Conservation (phyloP, 2,888 invertebrate species). For the Euzophera pinguis region DNA sequence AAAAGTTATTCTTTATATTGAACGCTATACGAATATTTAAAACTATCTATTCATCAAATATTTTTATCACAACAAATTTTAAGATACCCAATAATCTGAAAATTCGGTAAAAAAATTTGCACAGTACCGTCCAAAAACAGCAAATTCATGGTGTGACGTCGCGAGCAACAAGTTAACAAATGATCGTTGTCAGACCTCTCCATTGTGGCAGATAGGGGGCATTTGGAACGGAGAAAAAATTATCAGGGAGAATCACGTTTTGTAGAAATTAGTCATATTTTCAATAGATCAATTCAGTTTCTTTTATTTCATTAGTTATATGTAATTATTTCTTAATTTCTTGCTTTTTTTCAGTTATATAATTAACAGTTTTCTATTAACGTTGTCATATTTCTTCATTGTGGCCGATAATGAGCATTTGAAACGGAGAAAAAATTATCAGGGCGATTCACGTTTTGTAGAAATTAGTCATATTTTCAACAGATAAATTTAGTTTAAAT, state of each 20-base stretch:
- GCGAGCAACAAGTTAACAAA: slow-evolving; percentile 6
- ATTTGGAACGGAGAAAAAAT: neutral
- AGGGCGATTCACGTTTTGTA: neutral
- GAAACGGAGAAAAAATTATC: neutral
- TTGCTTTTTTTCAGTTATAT: no score
- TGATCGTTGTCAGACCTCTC: slow-evolving; percentile 5
- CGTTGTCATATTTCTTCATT: slow-evolving; percentile 1
- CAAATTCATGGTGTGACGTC: slow-evolving; percentile 1
- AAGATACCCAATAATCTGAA: no score
- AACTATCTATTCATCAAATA: no score
- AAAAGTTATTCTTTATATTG: no score
- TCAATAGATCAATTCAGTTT: no score
- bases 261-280: neutral
- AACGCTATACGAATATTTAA: no score
- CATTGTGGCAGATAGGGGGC: slow-evolving; percentile 3
- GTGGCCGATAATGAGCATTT: neutral
- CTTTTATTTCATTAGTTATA: no score
- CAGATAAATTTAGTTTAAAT: no score
- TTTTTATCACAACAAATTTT: no score
- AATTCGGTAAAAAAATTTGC: neutral
- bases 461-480: neutral
- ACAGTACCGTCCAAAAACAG: neutral
- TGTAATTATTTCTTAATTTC: no score
- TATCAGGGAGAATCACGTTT: neutral
- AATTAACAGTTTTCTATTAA: no score